Evolutionary conservation across 2,113 vertebrate species (phyloP), one percentile per base, ranked within the genome.

Genomic region (Lota lota): DNA sequence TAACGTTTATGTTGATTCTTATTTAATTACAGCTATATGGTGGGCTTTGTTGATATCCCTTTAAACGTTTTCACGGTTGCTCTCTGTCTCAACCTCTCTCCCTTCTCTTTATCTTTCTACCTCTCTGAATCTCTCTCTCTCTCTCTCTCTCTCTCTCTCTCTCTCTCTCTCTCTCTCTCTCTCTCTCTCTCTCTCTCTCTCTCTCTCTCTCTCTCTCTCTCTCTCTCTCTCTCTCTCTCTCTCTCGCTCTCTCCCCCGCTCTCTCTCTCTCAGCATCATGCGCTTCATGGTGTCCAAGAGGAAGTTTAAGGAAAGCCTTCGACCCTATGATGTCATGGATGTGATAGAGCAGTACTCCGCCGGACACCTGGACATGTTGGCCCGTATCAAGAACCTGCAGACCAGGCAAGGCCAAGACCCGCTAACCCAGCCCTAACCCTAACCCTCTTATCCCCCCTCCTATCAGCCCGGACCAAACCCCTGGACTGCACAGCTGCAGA

Each of bases 291-390:
- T 99, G 72, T 97, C 97, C 68, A 99, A 99, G 82, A 89, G 96
- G 74, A 99, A 99, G 85, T 99, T 99, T 75, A 99, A 99, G 82
- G 97, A 99, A 90, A 99, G 97, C 74, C 91, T 99, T 11, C 91
- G 97, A 22, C 97, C 97, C 0, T 99, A 99, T 0, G 97, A 99
- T 0, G 97, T 99, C 58, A 99, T 99, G 97, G 97, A 99, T 0
- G 97, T 99, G 77, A 99, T 99, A 0, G 97, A 99, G 71, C 97
- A 99, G 84, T 99, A 99, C 24, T 99, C 97, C 0, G 97, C 97
- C 0, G 97, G 97, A 59, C 97, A 99, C 82, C 86, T 99, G 87
- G 97, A 99, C 88, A 99, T 99, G 97, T 89, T 99, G 5, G 95
- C 97, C 18, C 91, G 97, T 67, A 99, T 99, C 74, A 99, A 99